Base-by-base conservation (phyloP, 2,113 vertebrate genomes). In the Bambusicola thoracicus region DNA sequence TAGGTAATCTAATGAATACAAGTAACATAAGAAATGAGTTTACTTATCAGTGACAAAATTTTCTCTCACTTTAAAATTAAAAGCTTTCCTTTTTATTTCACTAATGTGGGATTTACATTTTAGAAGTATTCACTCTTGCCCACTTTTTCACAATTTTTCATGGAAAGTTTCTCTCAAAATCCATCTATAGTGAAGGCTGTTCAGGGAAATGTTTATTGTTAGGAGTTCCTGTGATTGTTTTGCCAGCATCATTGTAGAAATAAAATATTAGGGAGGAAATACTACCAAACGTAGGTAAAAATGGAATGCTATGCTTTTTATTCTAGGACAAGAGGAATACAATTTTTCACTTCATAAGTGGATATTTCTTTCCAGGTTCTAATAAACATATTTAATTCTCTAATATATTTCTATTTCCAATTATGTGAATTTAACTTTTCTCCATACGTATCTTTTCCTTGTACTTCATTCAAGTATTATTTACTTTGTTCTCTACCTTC, bases 361-460 rank as follows among this genome's bases (percentile, higher is more conserved):
- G 61, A 69, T 86, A 51, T 73, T 91, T 90, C 67, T 83, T 94
- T 81, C 79, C 63, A 94, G 53, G 68, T 79, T 96, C 77, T 85
- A 85, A 81, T 30, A 72, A 92, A 75, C 62, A 91, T 4, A 49
- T 62, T 55, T 69, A 53, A 76, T 53, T 94, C 65, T 93, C 80
- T 62, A 85, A 95, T 91, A 89, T 70, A 92, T 75, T 94, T 90
- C 69, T 94, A 51, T 85, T 95, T 81, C 70, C 85, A 91, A 34
- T 75, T 53, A 95, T 48, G 49, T 91, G 65, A 94, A 96, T 87
- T 89, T 92, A 92, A 69, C 94, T 96, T 86, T 58, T 76, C 58
- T 86, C 86, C 88, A 74, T 83, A 27, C 48, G 29, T 75, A 73
- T 82, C 81, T 95, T 91, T 85, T 30, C 40, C 76, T 91, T 76